phyloP scores from a whole-genome alignment of 2,113 vertebrate species.

The Ictidomys tridecemlineatus region DNA sequence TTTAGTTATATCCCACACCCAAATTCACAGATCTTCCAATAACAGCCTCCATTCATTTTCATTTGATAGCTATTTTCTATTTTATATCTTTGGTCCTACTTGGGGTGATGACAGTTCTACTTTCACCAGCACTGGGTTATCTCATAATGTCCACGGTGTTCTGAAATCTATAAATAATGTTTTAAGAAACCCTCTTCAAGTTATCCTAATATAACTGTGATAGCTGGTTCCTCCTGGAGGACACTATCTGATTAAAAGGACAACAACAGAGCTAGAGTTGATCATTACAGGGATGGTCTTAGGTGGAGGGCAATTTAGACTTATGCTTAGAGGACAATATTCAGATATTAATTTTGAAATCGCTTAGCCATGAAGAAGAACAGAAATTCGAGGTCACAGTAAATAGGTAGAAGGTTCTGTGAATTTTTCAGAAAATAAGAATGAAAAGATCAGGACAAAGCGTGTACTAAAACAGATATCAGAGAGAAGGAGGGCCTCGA shows the following conservation, averaged over 20 bases:
- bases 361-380: background rate
- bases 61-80: background rate
- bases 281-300: background rate
- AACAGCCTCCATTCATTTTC: background rate
- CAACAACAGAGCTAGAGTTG: background rate
- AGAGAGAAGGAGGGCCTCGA: background rate
- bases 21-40: background rate
- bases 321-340: background rate
- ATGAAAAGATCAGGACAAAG: constrained; percentile 1
- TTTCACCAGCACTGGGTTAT: background rate
- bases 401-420: background rate
- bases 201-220: background rate
- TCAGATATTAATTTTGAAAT: background rate
- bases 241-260: background rate
- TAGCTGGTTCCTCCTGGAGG: background rate
- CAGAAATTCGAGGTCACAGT: background rate
- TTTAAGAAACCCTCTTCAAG: background rate
- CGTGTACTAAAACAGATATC: background rate
- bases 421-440: background rate
- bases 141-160: background rate
- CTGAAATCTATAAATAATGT: background rate
- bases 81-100: background rate
- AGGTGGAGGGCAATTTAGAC: background rate
- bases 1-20: background rate
- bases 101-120: background rate